These are phyloP conservation scores for Drosophila pseudoobscura DNA, from an alignment of 1,140 invertebrate species.

Conservation along the genomic window DNA sequence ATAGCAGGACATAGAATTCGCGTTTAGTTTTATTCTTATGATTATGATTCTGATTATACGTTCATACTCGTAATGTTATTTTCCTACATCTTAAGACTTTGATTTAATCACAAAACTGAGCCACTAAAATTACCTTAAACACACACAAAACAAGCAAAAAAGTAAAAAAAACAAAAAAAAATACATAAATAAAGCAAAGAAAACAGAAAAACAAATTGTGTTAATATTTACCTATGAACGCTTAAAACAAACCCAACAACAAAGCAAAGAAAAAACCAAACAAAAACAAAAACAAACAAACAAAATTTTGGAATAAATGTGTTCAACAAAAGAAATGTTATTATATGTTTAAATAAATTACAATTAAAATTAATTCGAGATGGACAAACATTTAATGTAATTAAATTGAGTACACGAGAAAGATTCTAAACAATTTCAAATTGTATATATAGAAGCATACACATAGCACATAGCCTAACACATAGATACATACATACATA, in stretches of 20 bases:
- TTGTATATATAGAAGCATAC: slow-evolving; percentile 53
- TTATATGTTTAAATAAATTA: slow-evolving; percentile 80
- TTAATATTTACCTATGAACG: slow-evolving; percentile 49
- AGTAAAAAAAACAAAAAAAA: slow-evolving; percentile 15
- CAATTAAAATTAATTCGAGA: slow-evolving; percentile 57
- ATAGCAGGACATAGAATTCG: slow-evolving; percentile 38
- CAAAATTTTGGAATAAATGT: slow-evolving; percentile 82
- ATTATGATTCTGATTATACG: slow-evolving; percentile 25
- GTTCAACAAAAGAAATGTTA: slow-evolving; percentile 80
- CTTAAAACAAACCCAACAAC: slow-evolving; percentile 33
- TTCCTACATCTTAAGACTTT: slow-evolving; percentile 49
- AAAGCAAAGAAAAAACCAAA: slow-evolving; percentile 29
- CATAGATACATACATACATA: slow-evolving; percentile 32
- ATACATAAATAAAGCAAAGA: slow-evolving; percentile 26
- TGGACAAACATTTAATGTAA: slow-evolving; percentile 62
- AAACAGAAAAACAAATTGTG: slow-evolving; percentile 39
- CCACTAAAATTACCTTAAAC: slow-evolving; percentile 37
- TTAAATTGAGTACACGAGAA: slow-evolving; percentile 58
- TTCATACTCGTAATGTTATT: slow-evolving; percentile 18
- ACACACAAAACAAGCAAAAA: slow-evolving; percentile 12
- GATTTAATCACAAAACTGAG: slow-evolving; percentile 50
- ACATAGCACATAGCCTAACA: slow-evolving; percentile 24
- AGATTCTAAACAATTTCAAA: slow-evolving; percentile 67
- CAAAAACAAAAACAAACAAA: slow-evolving; percentile 27
- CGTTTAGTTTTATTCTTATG: slow-evolving; percentile 25